Base-by-base conservation (phyloP, 1,140 invertebrate genomes). In the Nebria ingens region DNA sequence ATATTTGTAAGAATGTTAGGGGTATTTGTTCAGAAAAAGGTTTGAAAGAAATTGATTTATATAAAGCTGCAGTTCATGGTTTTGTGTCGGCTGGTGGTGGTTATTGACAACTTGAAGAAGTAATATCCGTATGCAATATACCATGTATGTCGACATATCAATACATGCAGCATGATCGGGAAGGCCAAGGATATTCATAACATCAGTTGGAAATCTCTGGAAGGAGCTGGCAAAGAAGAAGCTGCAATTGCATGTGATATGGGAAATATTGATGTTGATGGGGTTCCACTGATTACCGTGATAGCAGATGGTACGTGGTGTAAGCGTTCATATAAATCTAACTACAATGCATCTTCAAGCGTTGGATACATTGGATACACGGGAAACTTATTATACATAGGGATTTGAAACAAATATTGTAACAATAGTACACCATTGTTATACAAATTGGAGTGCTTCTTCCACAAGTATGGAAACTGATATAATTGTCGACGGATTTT, bases 391-490 rank as follows among this genome's bases (percentile, higher is more conserved):
- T 57, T 73, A 4, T 63, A 62, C 51, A 54, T 68, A 21, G 64
- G 59, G n/a, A 55, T 67, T 2, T 34, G 67, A 22, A 66, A 67
- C 56, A 69, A 63, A 56, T 64, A 61, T 52, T 72, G 70, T 56
- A 34, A 6, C 25, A 34, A n/a, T 34, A 9, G 9, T 56, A 49
- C 45, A 60, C 40, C 52, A 40, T 49, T 57, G 58, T 62, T 64
- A 23, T 54, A 57, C 64, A 59, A 65, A 64, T 50, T 66, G 60
- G 56, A 42, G 19, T 34, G 60, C 57, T 12, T 40, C 61, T n/a
- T 66, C 66, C 11, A 68, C 65, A 19, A 52, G 56, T 12, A 74
- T 73, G 71, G 69, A 73, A 61, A 19, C 61, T 9, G 63, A 65
- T 22, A 66, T 68, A 9, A 65, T 73, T 50, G 42, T 63, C 12